phyloP scores from a whole-genome alignment of 1,140 invertebrate species.

The Notospermus geniculatus region DNA sequence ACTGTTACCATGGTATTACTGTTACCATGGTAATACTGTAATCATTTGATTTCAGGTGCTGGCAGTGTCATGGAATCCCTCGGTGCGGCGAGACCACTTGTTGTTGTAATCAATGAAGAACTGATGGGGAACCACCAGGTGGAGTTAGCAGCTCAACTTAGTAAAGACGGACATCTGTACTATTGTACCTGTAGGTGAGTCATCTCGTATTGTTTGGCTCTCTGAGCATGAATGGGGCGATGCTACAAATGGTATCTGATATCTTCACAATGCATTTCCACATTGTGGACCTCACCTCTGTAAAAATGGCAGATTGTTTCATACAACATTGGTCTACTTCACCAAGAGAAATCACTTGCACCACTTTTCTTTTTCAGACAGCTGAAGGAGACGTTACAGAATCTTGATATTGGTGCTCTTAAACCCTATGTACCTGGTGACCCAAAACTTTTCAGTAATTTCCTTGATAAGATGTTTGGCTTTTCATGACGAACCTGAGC shows the following conservation, averaged over 20 bases:
- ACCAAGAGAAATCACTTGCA: not conserved
- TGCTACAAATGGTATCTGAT: too few relatives aligned
- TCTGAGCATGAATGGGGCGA: too few relatives aligned
- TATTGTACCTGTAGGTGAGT: conserved; percentile 67
- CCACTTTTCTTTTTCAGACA: conserved; percentile 32
- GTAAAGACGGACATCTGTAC: conserved; percentile 69
- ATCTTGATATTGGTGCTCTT: conserved; percentile 28
- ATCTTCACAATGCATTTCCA: too few relatives aligned
- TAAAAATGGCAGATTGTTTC: not conserved
- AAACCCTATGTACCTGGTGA: conserved; percentile 33
- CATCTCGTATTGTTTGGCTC: not conserved
- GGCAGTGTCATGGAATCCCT: conserved; percentile 89
- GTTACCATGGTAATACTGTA: too few relatives aligned
- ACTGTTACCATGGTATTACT: too few relatives aligned
- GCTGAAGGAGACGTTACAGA: conserved; percentile 30
- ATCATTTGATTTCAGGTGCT: conserved; percentile 67
- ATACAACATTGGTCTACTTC: not conserved
- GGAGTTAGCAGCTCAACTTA: conserved; percentile 83
- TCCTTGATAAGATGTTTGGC: conserved; percentile 38
- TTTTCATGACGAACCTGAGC: conserved; percentile 22
- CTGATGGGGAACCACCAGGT: conserved; percentile 95
- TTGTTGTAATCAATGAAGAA: conserved; percentile 88
- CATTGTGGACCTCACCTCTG: not conserved
- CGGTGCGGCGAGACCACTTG: conserved; percentile 72
- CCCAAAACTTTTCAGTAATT: conserved; percentile 35